phyloP scores from a whole-genome alignment of 2,797 vertebrate species.

The Semaprochilodus insignis region DNA sequence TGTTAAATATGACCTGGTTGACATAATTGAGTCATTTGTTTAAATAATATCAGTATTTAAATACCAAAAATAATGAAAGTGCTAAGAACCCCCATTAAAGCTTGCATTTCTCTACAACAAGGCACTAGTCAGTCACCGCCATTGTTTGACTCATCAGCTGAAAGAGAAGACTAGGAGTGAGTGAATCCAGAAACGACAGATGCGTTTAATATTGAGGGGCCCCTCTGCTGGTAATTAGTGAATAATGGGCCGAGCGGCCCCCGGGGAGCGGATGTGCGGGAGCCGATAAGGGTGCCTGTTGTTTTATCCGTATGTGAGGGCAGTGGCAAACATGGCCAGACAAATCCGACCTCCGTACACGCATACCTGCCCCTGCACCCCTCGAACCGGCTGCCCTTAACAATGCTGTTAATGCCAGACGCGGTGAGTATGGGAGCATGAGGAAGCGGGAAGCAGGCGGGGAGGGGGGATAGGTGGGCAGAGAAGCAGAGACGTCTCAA shows the following conservation, averaged over 20 bases:
- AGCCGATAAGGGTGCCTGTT: constrained; percentile 73
- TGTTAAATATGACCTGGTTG: no score
- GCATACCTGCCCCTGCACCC: constrained; percentile 33
- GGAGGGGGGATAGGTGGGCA: constrained; percentile 42
- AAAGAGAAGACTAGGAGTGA: not conserved
- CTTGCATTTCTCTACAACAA: not conserved
- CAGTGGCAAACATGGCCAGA: constrained; percentile 85
- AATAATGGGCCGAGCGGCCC: constrained; percentile 79
- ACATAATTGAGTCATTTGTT: no score
- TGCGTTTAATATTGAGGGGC: constrained; percentile 50
- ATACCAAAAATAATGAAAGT: not conserved
- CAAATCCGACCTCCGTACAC: constrained; percentile 74
- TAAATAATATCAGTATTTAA: not conserved
- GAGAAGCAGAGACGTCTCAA: constrained; percentile 85
- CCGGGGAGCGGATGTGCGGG: constrained; percentile 76
- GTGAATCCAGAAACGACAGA: constrained; percentile 20
- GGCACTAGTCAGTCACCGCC: not conserved
- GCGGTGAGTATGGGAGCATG: constrained; percentile 65
- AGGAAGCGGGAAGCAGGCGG: constrained; percentile 50
- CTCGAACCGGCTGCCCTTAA: constrained; percentile 72
- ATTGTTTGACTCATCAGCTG: not conserved
- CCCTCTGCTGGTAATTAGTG: constrained; percentile 82
- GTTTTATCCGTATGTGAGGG: constrained; percentile 79
- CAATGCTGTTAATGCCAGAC: constrained; percentile 79
- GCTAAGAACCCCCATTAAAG: not conserved